Evolutionary conservation across 1,140 invertebrate species (phyloP), one percentile per base, ranked within the genome.

Genomic region (Drosophila miranda): DNA sequence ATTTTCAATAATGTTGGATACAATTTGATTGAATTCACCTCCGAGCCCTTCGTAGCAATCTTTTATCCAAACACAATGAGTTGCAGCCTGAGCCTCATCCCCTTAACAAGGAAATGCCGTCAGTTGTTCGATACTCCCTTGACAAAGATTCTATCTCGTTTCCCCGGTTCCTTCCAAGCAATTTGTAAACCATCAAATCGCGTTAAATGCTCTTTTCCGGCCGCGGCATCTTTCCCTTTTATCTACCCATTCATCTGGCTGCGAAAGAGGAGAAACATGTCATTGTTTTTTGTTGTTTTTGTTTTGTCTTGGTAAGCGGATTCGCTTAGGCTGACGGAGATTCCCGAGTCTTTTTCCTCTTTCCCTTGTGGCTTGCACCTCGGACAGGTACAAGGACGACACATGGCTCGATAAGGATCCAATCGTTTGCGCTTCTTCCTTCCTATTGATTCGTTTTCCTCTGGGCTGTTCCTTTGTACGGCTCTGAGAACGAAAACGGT

Each of bases 181-280:
- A 87, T 87, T 87, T 87, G 82, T 87, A 82, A 87, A 87, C 77
- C 82, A 87, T 87, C 82, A 81, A 87, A 87, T 87, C 82, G 82
- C 82, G 82, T 87, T 87, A 87, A 87, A 87, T 87, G 82, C 78
- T 82, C 82, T 87, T 87, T 87, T 87, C 82, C 82, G 82, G 82
- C 87, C 73, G 77, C 53, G 57, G 71, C 67, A 48, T 71, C 56
- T 53, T 59, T 71, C 52, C 26, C 55, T 75, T 66, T 68, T 66
- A 71, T 53, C 56, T 49, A 16, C n/a, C 2, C 28, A 30, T 30
- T 19, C 30, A 53, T 50, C 34, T 46, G 26, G 59, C 50, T 64
- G 73, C 41, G 42, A 45, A 53, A 55, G 67, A 51, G 46, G 34
- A 53, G 53, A 64, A 76, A 86, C 77, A 26, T 26, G 4, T 26